These are phyloP conservation scores for Henricia sp. DNA, from an alignment of 53 echinoderm and acorn worm species.

Conservation along the genomic window DNA sequence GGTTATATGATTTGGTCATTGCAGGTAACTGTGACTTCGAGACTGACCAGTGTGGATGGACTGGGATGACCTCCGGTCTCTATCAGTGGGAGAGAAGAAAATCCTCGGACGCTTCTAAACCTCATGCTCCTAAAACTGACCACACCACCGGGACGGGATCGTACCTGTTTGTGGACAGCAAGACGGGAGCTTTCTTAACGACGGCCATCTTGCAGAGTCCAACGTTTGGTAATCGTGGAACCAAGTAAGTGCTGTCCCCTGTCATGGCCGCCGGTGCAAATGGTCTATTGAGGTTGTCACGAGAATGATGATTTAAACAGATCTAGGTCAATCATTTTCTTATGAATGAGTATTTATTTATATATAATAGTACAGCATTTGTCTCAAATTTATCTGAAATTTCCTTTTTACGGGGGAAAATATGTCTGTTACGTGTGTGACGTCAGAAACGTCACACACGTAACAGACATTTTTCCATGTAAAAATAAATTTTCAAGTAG, in stretches of 20 bases:
- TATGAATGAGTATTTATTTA: not conserved
- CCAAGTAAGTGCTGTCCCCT: conserved; percentile 76
- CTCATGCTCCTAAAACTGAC: conserved; percentile 68
- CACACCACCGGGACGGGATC: conserved; percentile 73
- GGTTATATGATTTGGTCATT: not conserved
- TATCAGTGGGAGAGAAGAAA: conserved; percentile 76
- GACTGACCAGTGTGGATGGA: conserved; percentile 79
- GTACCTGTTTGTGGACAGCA: conserved; percentile 95
- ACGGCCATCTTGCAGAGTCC: conserved; percentile 84
- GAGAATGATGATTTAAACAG: too few species aligned
- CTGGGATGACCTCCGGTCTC: conserved; percentile 65
- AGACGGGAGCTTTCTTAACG: conserved; percentile 74
- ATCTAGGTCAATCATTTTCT: too few species aligned
- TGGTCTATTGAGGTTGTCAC: too few species aligned
- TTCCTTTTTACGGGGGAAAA: too few species aligned
- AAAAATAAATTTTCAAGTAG: too few species aligned
- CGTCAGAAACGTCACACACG: too few species aligned
- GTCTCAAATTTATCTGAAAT: too few species aligned
- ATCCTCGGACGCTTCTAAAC: conserved; percentile 53
- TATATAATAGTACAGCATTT: too few species aligned
- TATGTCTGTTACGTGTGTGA: too few species aligned
- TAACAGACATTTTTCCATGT: too few species aligned
- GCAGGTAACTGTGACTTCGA: conserved; percentile 91
- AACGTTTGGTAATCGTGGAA: conserved; percentile 64
- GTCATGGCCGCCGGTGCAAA: too few species aligned